Evolutionary conservation across 92 coral and sea anemone genomes (phyloP), one percentile per base, ranked within the genome.

Genomic region (Metridium senile): DNA sequence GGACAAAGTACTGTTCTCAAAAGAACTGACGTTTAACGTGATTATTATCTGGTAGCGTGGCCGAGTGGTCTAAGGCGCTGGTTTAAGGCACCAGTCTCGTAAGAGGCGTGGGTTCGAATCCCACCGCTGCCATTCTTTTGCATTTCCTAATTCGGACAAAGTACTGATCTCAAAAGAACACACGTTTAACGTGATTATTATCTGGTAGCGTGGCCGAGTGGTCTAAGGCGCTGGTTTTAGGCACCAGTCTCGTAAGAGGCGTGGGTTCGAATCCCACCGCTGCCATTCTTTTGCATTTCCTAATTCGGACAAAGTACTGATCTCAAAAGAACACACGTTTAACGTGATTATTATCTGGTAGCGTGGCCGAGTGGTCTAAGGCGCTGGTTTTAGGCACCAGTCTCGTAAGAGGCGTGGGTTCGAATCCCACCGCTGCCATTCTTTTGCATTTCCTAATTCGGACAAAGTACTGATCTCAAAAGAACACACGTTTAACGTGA

Each of bases 231-330:
- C 98, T 93, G 98, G 98, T 93, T 93, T 93, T 89, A 93, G 98
- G 98, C 98, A 93, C 97, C 98, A 93, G 97, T 93, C 98, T 71
- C 78, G 67, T 47, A 66, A 68, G 74, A 68, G 98, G 97, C 98
- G 97, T 94, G 98, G 98, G 98, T 91, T 94, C 98, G 98, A 94
- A 91, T 94, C 98, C 98, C 98, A 94, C 97, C 98, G 98, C 98
- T 94, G 98, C 98, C 98, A 93, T 30, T 58, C 51, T 45, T 45
- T 45, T 16, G 16, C 7, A 45, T n/a, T n/a, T n/a, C n/a, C n/a
- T n/a, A n/a, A n/a, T n/a, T n/a, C n/a, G n/a, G n/a, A n/a, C n/a
- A n/a, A n/a, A n/a, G n/a, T n/a, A n/a, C n/a, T n/a, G n/a, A n/a
- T n/a, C n/a, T n/a, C n/a, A n/a, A n/a, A n/a, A n/a, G n/a, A n/a